phyloP scores from a whole-genome alignment of 1,140 invertebrate genomes.

The Rhizoglyphus robini region DNA sequence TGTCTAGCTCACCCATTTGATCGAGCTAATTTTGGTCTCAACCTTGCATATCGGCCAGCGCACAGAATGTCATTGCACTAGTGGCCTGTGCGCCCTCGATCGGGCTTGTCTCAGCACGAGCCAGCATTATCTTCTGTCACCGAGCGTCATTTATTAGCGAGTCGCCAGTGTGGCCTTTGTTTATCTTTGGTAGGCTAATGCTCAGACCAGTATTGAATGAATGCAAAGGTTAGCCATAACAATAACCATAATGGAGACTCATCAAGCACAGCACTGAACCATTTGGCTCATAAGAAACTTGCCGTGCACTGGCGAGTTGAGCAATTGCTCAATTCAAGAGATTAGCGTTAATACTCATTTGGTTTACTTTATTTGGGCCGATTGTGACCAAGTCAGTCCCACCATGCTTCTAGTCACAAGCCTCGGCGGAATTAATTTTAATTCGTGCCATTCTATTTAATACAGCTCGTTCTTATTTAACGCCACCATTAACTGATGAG shows the following conservation, averaged over 20 bases:
- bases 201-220: not conserved
- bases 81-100: too few relatives aligned
- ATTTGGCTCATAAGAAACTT: not conserved
- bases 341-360: not conserved
- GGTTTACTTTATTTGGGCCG: not conserved
- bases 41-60: not conserved
- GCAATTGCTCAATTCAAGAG: not conserved
- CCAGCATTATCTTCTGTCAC: not conserved
- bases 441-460: not conserved
- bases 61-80: too few relatives aligned
- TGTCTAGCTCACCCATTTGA: too few relatives aligned
- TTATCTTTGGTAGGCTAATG: not conserved
- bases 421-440: not conserved
- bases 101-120: not conserved
- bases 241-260: not conserved
- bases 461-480: too few relatives aligned
- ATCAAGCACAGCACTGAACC: not conserved
- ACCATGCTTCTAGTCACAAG: not conserved
- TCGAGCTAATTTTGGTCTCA: not conserved
- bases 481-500: too few relatives aligned
- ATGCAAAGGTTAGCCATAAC: not conserved
- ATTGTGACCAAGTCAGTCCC: not conserved
- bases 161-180: not conserved
- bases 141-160: not conserved
- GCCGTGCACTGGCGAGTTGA: not conserved